phyloP scores from a whole-genome alignment of 2,888 invertebrate species.

The Criorhina ranunculi region DNA sequence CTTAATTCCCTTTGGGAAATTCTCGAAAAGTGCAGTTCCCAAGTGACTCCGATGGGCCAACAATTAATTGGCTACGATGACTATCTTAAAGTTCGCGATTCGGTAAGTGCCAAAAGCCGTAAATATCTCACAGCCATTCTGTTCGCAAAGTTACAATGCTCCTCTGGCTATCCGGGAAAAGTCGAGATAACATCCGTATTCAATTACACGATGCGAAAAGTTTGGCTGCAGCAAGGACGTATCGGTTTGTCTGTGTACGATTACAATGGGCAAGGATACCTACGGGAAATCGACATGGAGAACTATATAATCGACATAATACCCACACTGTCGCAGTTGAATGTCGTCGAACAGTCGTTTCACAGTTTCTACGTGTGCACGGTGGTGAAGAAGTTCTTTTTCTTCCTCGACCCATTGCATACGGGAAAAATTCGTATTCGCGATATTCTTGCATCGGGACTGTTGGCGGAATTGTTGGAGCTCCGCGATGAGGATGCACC shows the following conservation, averaged over 20 bases:
- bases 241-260: slow-evolving; percentile 97
- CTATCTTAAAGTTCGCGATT: slow-evolving; percentile 91
- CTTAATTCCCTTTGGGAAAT: slow-evolving; percentile 93
- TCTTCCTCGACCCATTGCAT: slow-evolving; percentile 95
- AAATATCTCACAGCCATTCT: slow-evolving; percentile 93
- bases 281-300: slow-evolving; percentile 95
- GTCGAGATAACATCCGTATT: slow-evolving; percentile 95
- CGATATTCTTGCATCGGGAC: slow-evolving; percentile 91
- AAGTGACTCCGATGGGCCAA: slow-evolving; percentile 90
- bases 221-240: slow-evolving; percentile 97
- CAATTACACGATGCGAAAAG: slow-evolving; percentile 97
- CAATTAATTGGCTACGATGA: slow-evolving; percentile 94
- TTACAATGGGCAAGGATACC: slow-evolving; percentile 95
- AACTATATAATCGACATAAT: slow-evolving; percentile 97
- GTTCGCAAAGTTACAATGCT: slow-evolving; percentile 94
- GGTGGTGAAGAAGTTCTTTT: slow-evolving; percentile 97
- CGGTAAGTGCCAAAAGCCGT: slow-evolving; percentile 90
- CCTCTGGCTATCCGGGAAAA: slow-evolving; percentile 92
- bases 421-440: slow-evolving; percentile 95
- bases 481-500: slow-evolving; percentile 93
- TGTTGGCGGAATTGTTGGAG: slow-evolving; percentile 96
- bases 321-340: slow-evolving; percentile 95
- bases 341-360: slow-evolving; percentile 96
- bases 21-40: slow-evolving; percentile 91
- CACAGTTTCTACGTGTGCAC: slow-evolving; percentile 98